Evolutionary conservation across 2,888 invertebrate genomes (phyloP).

Genomic region (Euzetes globulus): DNA sequence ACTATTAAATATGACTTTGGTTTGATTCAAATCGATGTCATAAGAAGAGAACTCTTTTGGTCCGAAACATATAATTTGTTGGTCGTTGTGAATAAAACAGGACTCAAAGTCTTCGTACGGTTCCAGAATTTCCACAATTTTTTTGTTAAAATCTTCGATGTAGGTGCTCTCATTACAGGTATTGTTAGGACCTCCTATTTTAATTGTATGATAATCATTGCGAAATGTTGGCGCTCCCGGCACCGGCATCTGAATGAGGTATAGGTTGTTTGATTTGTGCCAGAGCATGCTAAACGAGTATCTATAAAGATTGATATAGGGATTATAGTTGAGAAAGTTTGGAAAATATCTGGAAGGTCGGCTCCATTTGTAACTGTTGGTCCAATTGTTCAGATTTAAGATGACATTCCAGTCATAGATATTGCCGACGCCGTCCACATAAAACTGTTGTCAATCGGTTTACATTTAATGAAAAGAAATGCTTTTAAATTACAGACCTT

Average conservation of each 20-base stretch:
- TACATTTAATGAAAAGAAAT: too few relatives aligned
- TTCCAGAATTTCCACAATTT: background rate
- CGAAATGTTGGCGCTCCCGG: background rate
- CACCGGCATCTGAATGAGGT: background rate
- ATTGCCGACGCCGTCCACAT: background rate
- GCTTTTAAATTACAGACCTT: background rate
- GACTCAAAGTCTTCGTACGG: background rate
- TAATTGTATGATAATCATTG: background rate
- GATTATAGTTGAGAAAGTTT: background rate
- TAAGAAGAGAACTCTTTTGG: background rate
- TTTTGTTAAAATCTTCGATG: background rate
- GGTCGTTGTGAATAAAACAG: conserved; percentile 1
- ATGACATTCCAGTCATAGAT: background rate
- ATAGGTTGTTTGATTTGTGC: background rate
- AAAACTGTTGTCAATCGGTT: too few relatives aligned
- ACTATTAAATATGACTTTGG: background rate
- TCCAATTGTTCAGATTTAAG: background rate
- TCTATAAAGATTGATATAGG: background rate
- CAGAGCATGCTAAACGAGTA: background rate
- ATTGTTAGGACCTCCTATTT: background rate
- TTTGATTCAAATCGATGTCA: conserved; percentile 9
- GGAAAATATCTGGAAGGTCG: background rate
- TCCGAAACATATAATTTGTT: conserved; percentile 1
- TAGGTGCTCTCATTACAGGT: background rate
- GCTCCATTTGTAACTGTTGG: background rate